Conservation (phyloP, 2,888 invertebrate genomes). For the Meiosimyza decipiens region DNA sequence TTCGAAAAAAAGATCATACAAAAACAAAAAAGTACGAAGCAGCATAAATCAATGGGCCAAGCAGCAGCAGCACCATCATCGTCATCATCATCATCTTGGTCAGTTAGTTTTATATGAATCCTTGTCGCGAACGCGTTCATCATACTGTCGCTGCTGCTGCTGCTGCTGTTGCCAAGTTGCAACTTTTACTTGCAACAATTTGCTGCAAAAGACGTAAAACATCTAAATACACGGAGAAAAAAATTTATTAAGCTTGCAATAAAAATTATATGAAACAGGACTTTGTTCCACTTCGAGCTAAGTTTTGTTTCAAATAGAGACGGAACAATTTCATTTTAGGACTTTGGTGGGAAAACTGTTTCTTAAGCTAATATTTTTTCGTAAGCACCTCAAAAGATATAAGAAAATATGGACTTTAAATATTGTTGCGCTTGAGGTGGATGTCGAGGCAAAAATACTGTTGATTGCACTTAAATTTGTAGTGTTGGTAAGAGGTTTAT, state of each 20-base stretch:
- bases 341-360: no score
- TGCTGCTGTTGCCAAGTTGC: conserved; percentile 47
- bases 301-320: no score
- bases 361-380: no score
- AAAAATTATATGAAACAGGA: no score
- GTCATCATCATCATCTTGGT: neutral
- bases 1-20: neutral
- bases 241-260: conserved; percentile 47
- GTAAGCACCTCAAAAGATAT: no score
- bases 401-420: neutral
- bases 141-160: conserved; percentile 8
- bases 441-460: no score
- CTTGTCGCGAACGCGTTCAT: conserved; percentile 7
- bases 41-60: conserved; percentile 27
- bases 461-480: no score
- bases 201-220: conserved; percentile 41
- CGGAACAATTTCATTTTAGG: no score
- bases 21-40: neutral
- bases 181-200: conserved; percentile 59
- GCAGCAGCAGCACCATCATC: neutral
- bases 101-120: neutral
- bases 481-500: no score
- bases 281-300: no score
- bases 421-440: no score
- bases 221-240: conserved; percentile 40